Evolutionary conservation across 2,797 vertebrate species (phyloP), one percentile per base, ranked within the genome.

Genomic region (Microhierax caerulescens): DNA sequence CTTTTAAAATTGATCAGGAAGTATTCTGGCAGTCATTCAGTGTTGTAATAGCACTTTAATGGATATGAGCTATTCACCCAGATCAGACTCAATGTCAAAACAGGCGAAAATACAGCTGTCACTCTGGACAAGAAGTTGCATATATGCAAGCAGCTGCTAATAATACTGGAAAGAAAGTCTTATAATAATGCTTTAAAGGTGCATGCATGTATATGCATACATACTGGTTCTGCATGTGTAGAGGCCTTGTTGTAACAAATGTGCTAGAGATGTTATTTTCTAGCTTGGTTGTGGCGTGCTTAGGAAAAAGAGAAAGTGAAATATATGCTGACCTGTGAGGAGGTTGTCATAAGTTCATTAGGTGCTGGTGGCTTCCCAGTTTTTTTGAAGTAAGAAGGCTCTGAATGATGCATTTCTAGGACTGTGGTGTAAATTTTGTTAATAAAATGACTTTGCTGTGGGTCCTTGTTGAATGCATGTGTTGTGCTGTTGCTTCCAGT

Each of bases 1-100:
- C 98, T 98, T 98, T 98, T 98, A 98, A 98, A 98, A 98, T 99
- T 99, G 98, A 99, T 99, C 98, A 99, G 98, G 98, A 98, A 98
- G 99, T 98, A 98, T 98, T 98, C 98, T 98, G 97, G 98, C 98
- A 99, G 98, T 98, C 98, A 98, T 98, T 98, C 98, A 98, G 98
- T 98, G 98, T 98, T 98, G 98, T 98, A 98, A 99, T 99, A 98
- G 98, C 98, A 98, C 98, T 98, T 98, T 98, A 99, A 99, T 99
- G 98, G 98, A 98, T 98, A 98, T 98, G 98, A 98, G 98, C 98
- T 98, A 98, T 98, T 98, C 98, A 98, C 98, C 97, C 98, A 98
- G 98, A 98, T 98, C 98, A 98, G 98, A 98, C 98, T 98, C 98
- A 98, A 98, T 98, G 98, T 98, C 98, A 98, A 98, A 98, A 98